phyloP scores from a whole-genome alignment of 2,888 invertebrate species.

The Drosophila borborema region DNA sequence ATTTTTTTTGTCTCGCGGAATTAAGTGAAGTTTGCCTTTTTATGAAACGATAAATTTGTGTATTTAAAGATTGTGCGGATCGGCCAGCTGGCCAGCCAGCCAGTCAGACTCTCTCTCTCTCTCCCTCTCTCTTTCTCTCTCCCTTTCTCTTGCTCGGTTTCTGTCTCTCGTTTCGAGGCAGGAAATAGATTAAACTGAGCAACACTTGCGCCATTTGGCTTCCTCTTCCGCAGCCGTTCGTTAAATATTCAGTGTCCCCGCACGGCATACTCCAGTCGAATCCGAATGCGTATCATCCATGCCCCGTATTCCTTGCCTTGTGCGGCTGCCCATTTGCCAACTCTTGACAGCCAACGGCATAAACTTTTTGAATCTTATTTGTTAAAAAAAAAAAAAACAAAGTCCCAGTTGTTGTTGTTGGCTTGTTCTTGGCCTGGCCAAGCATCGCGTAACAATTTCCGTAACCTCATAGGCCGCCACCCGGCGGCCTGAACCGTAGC shows the following conservation, averaged over 20 bases:
- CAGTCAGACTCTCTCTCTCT: not conserved
- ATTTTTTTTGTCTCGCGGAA: conserved; percentile 49
- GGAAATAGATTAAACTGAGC: conserved; percentile 80
- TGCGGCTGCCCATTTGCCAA: conserved; percentile 60
- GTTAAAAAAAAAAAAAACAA: conserved; percentile 37
- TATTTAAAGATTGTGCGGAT: conserved; percentile 77
- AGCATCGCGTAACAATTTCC: conserved; percentile 78
- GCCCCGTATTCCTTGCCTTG: conserved; percentile 16
- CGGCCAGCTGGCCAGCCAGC: conserved; percentile 21
- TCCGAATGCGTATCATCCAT: conserved; percentile 53
- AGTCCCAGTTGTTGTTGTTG: conserved; percentile 21
- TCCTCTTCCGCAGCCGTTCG: conserved; percentile 70
- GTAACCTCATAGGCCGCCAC: conserved; percentile 58
- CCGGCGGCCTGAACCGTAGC: conserved; percentile 8
- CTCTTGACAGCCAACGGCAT: conserved; percentile 73
- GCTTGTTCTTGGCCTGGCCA: conserved; percentile 47
- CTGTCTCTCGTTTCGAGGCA: conserved; percentile 23
- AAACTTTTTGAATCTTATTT: conserved; percentile 81
- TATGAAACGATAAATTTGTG: conserved; percentile 83
- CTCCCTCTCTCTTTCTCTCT: not conserved
- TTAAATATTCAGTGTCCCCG: conserved; percentile 69
- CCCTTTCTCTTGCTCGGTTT: not conserved
- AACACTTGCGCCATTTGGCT: conserved; percentile 69
- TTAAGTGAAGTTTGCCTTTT: conserved; percentile 79
- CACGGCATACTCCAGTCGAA: conserved; percentile 33